Conservation (phyloP, 2,113 vertebrate genomes). For the Tragelaphus buxtoni region DNA sequence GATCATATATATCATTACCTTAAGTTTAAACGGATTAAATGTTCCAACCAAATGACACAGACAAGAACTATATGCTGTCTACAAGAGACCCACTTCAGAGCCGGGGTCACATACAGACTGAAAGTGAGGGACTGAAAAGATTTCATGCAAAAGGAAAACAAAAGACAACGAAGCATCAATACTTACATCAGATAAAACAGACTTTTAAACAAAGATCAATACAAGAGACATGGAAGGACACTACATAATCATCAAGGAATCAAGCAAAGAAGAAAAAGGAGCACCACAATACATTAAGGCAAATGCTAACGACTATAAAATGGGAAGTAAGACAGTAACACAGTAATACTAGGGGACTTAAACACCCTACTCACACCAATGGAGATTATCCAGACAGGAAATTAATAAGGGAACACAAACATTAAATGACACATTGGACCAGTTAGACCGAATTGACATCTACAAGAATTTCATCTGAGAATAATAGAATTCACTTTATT, state of each 20-base stretch:
- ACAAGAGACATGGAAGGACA: not conserved
- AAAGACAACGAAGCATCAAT: not conserved
- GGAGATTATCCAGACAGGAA: not conserved
- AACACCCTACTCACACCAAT: not conserved
- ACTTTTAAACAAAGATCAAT: not conserved
- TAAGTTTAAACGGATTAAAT: not conserved
- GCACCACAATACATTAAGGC: not conserved
- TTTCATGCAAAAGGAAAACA: not conserved
- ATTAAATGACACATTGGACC: not conserved
- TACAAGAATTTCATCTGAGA: not conserved
- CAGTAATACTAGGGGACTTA: not conserved
- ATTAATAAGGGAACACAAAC: not conserved
- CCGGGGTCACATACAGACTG: not conserved
- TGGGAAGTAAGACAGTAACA: not conserved
- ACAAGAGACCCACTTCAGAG: not conserved
- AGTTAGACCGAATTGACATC: not conserved
- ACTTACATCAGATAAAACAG: not conserved
- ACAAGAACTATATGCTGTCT: not conserved
- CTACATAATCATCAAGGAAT: not conserved
- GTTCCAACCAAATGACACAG: not conserved
- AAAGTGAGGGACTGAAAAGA: not conserved
- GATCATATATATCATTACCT: not conserved
- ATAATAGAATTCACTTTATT: not conserved
- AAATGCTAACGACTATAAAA: not conserved
- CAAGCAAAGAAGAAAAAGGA: not conserved